These are phyloP conservation scores for Mus pahari DNA, from an alignment of 2,113 vertebrate species.

Conservation along the genomic window DNA sequence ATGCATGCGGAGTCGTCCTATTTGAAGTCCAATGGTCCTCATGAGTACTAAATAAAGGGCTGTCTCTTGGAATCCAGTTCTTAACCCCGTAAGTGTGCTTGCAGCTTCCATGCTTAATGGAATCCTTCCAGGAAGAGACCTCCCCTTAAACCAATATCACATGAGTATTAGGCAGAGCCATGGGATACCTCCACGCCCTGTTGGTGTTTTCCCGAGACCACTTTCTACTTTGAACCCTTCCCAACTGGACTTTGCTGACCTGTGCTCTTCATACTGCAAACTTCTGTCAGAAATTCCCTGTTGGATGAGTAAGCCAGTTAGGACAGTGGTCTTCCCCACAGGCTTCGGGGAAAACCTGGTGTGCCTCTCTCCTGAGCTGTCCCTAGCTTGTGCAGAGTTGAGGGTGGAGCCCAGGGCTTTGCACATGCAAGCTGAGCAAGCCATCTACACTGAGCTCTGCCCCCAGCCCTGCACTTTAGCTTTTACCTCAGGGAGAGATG, in stretches of 20 bases:
- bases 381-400: neutral
- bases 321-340: neutral
- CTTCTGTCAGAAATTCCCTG: neutral
- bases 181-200: neutral
- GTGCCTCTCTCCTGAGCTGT: neutral
- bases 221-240: neutral
- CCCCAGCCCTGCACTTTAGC: neutral
- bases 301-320: neutral
- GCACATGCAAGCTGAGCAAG: neutral
- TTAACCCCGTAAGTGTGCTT: neutral
- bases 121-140: slow-evolving; percentile 25
- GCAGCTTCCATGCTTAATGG: neutral
- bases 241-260: neutral
- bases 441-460: neutral
- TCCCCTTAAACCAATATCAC: slow-evolving; percentile 14
- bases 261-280: neutral
- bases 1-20: accelerated
- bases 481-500: neutral
- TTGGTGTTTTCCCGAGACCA: neutral
- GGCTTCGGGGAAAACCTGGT: neutral
- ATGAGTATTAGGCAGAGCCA: neutral
- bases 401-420: neutral
- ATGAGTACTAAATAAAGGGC: neutral
- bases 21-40: neutral
- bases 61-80: neutral